Evolutionary conservation across 2,113 vertebrate species (phyloP).

Genomic region (Poecilia latipinna): DNA sequence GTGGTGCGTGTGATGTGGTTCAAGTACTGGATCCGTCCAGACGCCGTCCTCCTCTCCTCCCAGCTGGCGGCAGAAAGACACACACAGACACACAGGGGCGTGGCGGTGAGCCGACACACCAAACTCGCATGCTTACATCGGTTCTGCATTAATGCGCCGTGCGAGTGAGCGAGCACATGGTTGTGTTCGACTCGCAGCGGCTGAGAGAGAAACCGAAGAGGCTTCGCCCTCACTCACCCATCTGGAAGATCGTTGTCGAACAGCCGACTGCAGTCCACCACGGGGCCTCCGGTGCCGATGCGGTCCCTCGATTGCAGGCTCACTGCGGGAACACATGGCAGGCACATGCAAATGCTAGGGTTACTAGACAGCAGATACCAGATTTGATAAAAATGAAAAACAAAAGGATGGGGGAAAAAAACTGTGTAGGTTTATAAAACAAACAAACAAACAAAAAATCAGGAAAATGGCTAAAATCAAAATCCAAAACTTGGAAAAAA

Average conservation of each 20-base stretch:
- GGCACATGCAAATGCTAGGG: slow-evolving; percentile 57
- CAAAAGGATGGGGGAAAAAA: no score
- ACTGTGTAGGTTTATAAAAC: no score
- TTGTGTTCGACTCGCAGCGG: slow-evolving; percentile 21
- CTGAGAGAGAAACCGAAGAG: slow-evolving; percentile 10
- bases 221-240: slow-evolving; percentile 83
- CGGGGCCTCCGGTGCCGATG: slow-evolving; percentile 94
- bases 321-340: slow-evolving; percentile 82
- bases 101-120: slow-evolving; percentile 33
- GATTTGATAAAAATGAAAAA: slow-evolving; percentile 23
- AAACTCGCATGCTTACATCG: slow-evolving; percentile 19
- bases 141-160: not conserved
- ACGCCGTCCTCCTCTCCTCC: slow-evolving; percentile 97
- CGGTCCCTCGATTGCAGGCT: slow-evolving; percentile 98
- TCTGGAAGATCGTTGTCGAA: slow-evolving; percentile 99
- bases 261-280: slow-evolving; percentile 97
- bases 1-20: slow-evolving; percentile 98
- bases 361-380: slow-evolving; percentile 59
- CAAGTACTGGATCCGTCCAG: slow-evolving; percentile 97
- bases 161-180: not conserved
- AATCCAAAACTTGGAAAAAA: slow-evolving; percentile 20
- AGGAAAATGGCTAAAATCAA: no score
- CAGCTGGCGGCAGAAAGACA: slow-evolving; percentile 82
- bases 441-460: no score
- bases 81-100: slow-evolving; percentile 55